Evolutionary conservation across 2,888 invertebrate species (phyloP).

Genomic region (Polia nebulosa): DNA sequence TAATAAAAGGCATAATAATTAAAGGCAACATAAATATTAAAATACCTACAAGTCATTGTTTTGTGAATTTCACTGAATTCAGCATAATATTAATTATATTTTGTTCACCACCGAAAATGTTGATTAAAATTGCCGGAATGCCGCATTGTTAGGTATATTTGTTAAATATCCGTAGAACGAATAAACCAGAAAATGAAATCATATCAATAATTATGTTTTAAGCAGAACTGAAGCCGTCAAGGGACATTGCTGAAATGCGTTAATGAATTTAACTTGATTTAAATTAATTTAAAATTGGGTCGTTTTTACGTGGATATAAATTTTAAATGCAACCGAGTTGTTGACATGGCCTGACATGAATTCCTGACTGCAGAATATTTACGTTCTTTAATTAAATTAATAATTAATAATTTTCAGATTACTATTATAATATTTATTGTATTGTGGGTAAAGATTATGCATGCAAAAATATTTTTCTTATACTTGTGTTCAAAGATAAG

Average conservation of each 20-base stretch:
- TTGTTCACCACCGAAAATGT: not conserved
- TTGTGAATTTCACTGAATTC: not conserved
- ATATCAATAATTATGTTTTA: slow-evolving; percentile 29
- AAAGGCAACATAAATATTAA: too few species aligned
- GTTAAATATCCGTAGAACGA: slow-evolving; percentile 8
- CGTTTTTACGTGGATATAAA: slow-evolving; percentile 55
- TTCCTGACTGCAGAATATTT: slow-evolving; percentile 33
- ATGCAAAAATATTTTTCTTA: not conserved
- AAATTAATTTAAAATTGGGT: slow-evolving; percentile 55
- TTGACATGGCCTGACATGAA: slow-evolving; percentile 50
- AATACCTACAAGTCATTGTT: not conserved
- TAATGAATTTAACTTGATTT: slow-evolving; percentile 64
- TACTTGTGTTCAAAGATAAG: not conserved
- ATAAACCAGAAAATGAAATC: slow-evolving; percentile 36
- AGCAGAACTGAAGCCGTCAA: slow-evolving; percentile 35
- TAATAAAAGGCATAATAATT: too few species aligned
- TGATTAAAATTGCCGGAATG: not conserved
- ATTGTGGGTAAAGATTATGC: not conserved
- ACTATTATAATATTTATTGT: not conserved
- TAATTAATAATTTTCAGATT: slow-evolving; percentile 51
- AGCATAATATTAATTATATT: not conserved
- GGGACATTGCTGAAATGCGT: slow-evolving; percentile 36
- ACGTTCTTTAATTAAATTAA: slow-evolving; percentile 41
- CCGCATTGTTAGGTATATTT: not conserved
- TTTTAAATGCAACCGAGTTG: slow-evolving; percentile 54